These are phyloP conservation scores for Criorhina ranunculi DNA, from an alignment of 2,888 invertebrate genomes.

Conservation along the genomic window DNA sequence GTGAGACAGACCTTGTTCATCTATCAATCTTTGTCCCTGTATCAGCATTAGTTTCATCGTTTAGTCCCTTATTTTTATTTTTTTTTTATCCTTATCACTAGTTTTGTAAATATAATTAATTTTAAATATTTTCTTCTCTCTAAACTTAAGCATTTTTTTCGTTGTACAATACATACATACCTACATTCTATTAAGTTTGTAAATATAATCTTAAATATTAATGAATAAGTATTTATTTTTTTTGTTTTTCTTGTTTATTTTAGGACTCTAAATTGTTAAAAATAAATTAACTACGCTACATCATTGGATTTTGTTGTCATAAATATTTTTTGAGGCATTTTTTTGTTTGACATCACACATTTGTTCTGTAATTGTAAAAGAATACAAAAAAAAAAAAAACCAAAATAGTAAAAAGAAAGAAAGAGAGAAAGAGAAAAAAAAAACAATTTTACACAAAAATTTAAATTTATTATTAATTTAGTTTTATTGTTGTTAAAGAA, in stretches of 20 bases:
- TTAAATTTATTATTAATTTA: slow-evolving; percentile 12
- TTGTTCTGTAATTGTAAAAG: slow-evolving; percentile 82
- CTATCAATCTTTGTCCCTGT: slow-evolving; percentile 15
- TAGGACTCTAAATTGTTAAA: slow-evolving; percentile 4
- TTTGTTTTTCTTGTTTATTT: slow-evolving; percentile 8
- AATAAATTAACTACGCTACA: slow-evolving; percentile 32
- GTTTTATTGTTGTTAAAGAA: background rate
- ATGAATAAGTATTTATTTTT: slow-evolving; percentile 6
- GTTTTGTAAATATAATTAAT: slow-evolving; percentile 40
- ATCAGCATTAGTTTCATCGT: slow-evolving; percentile 8
- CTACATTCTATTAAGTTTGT: slow-evolving; percentile 31
- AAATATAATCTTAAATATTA: slow-evolving; percentile 35
- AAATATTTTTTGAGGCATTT: slow-evolving; percentile 82
- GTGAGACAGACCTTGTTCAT: background rate
- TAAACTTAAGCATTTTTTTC: slow-evolving; percentile 30
- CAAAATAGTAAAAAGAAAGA: slow-evolving; percentile 75
- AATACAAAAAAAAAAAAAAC: slow-evolving; percentile 72
- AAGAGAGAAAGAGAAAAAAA: slow-evolving; percentile 60
- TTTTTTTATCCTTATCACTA: slow-evolving; percentile 6
- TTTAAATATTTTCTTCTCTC: slow-evolving; percentile 1
- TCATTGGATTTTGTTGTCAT: slow-evolving; percentile 81
- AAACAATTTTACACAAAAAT: slow-evolving; percentile 21
- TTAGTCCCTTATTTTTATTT: background rate
- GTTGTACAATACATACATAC: slow-evolving; percentile 34
- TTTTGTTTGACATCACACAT: slow-evolving; percentile 83